Evolutionary conservation across 2,797 vertebrate genomes (phyloP).

Genomic region (Rhinichthys osculus): DNA sequence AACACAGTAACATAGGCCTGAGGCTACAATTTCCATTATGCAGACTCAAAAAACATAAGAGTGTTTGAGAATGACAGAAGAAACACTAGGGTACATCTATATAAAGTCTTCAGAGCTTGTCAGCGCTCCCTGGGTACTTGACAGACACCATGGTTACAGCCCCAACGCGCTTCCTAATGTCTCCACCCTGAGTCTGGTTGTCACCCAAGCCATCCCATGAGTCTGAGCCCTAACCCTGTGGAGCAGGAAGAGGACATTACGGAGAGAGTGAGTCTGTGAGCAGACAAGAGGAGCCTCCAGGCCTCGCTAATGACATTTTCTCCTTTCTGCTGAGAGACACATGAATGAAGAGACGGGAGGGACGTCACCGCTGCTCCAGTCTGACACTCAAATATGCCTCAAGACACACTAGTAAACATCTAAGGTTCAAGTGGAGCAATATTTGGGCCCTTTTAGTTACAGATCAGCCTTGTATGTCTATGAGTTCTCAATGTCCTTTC

Average conservation of each 20-base stretch:
- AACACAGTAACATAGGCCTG: neutral
- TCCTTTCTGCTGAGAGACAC: conserved; percentile 13
- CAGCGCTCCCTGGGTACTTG: conserved; percentile 27
- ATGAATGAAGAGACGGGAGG: conserved; percentile 17
- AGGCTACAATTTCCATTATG: conserved; percentile 9
- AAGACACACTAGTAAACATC: conserved; percentile 14
- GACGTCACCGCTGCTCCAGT: conserved; percentile 7
- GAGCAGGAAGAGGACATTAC: conserved; percentile 41
- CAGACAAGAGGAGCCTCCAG: conserved; percentile 16
- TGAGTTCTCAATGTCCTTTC: neutral
- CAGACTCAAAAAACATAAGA: neutral
- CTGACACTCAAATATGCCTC: conserved; percentile 33
- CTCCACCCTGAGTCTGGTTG: conserved; percentile 52
- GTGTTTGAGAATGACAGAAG: conserved; percentile 19
- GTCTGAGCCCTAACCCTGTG: conserved; percentile 41
- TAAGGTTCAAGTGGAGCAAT: conserved; percentile 13
- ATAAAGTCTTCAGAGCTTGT: conserved; percentile 36
- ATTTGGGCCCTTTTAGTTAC: neutral
- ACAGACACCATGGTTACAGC: conserved; percentile 51
- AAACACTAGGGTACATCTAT: conserved; percentile 12
- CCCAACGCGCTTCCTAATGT: conserved; percentile 46
- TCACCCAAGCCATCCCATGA: conserved; percentile 57
- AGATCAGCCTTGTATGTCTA: neutral
- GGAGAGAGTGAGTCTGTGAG: conserved; percentile 9
- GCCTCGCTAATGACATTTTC: conserved; percentile 36